These are phyloP conservation scores for Noctua fimbriata DNA, from an alignment of 2,888 invertebrate species.

Conservation along the genomic window DNA sequence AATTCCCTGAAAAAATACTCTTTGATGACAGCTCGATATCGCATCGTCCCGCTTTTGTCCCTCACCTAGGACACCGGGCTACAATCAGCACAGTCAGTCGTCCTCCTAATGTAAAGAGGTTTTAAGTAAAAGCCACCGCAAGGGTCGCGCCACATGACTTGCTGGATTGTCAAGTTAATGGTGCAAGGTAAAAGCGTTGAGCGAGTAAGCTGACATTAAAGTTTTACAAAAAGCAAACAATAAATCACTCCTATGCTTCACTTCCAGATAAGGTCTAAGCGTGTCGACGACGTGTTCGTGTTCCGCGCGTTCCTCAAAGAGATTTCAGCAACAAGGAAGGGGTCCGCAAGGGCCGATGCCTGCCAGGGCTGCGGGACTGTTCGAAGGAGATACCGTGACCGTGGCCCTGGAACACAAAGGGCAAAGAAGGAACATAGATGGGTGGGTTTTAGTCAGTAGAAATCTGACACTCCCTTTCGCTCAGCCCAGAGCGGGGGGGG, in stretches of 20 bases:
- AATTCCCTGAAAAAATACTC: not conserved
- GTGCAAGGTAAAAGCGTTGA: conserved; percentile 41
- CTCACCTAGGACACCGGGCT: conserved; percentile 1
- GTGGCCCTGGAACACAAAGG: too few relatives aligned
- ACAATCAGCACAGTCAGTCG: conserved; percentile 36
- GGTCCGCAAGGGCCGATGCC: too few relatives aligned
- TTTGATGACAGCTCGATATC: not conserved
- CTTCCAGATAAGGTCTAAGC: not conserved
- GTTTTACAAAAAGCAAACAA: not conserved
- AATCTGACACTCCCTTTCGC: too few relatives aligned
- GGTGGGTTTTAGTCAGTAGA: too few relatives aligned
- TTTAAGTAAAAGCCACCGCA: conserved; percentile 72
- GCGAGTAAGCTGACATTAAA: not conserved
- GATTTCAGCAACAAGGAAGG: too few relatives aligned
- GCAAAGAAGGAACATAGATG: too few relatives aligned
- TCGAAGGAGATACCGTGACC: too few relatives aligned
- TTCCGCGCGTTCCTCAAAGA: too few relatives aligned
- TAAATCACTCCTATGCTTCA: not conserved
- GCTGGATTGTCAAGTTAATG: conserved; percentile 59
- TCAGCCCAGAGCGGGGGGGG: too few relatives aligned
- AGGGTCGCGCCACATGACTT: conserved; percentile 74
- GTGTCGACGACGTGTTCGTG: too few relatives aligned
- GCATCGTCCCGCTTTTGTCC: not conserved
- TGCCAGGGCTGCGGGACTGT: too few relatives aligned
- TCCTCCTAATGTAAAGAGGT: conserved; percentile 68